These are phyloP conservation scores for Microplitis demolitor DNA, from an alignment of 1,140 invertebrate species.

Conservation along the genomic window DNA sequence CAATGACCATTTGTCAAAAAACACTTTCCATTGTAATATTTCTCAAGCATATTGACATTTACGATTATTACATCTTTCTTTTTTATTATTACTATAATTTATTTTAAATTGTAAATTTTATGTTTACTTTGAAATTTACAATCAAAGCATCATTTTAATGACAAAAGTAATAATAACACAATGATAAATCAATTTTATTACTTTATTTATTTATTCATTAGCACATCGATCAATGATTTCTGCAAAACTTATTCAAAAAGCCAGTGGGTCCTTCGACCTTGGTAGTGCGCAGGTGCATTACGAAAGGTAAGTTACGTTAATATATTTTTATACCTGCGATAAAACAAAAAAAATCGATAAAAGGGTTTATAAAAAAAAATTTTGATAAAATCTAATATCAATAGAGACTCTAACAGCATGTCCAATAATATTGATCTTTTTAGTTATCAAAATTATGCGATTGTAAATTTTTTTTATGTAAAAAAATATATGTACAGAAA, in stretches of 20 bases:
- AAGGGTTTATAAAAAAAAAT: background rate
- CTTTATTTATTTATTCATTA: conserved; percentile 38
- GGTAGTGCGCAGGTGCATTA: conserved; percentile 83
- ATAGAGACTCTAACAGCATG: no score
- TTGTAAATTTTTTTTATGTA: no score
- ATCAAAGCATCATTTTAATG: no score
- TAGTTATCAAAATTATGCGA: no score
- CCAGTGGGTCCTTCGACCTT: conserved; percentile 70
- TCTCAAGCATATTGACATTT: conserved; percentile 6
- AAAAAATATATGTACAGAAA: no score
- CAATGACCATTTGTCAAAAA: conserved; percentile 8
- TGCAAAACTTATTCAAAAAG: conserved; percentile 65
- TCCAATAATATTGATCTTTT: no score
- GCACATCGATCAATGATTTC: conserved; percentile 65
- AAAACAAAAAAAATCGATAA: background rate
- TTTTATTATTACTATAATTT: background rate
- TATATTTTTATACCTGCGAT: background rate
- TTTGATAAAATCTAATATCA: background rate
- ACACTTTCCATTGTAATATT: conserved; percentile 19
- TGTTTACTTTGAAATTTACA: background rate
- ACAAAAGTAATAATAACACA: background rate
- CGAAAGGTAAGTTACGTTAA: conserved; percentile 67
- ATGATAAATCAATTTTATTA: background rate
- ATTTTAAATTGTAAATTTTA: background rate
- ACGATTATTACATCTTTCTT: background rate